These are phyloP conservation scores for Diacarnus erythraeanus DNA, from an alignment of 37 sponge, comb jelly and placozoan genomes.

Conservation along the genomic window DNA sequence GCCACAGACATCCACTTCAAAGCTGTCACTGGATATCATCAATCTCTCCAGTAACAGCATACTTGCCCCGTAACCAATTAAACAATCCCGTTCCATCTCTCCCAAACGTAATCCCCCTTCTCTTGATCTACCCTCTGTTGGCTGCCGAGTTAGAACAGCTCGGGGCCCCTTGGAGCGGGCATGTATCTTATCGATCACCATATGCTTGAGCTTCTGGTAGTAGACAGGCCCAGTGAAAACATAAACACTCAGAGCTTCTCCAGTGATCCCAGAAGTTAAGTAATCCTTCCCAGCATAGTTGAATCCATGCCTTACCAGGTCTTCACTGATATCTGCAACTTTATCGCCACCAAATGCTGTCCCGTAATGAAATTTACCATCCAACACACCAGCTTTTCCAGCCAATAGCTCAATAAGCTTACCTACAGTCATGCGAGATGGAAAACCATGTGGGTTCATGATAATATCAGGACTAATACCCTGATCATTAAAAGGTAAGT, in stretches of 20 bases:
- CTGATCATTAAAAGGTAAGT: constrained; percentile 95
- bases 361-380: constrained; percentile 91
- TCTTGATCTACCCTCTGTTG: constrained; percentile 96
- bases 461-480: constrained; percentile 94
- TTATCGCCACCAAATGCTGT: constrained; percentile 93
- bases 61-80: constrained; percentile 97
- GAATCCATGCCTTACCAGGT: constrained; percentile 85
- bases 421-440: constrained; percentile 98
- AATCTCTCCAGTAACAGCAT: constrained; percentile 96
- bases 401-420: constrained; percentile 95
- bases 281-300: constrained; percentile 97
- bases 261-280: constrained; percentile 96
- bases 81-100: constrained; percentile 99
- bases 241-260: constrained; percentile 92
- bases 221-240: constrained; percentile 98
- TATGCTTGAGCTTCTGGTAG: constrained; percentile 99
- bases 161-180: constrained; percentile 95
- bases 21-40: constrained; percentile 96
- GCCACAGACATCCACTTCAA: constrained; percentile 96
- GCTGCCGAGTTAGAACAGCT: constrained; percentile 95
- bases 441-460: constrained; percentile 99
- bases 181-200: constrained; percentile 99
- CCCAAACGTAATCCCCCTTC: constrained; percentile 98
- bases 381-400: constrained; percentile 92
- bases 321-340: constrained; percentile 79